Percentiles rank a stretch among this genome's conserved stretches.
Conservation (phyloP, 92 coral and sea anemone species). For the Porites rus region DNA sequence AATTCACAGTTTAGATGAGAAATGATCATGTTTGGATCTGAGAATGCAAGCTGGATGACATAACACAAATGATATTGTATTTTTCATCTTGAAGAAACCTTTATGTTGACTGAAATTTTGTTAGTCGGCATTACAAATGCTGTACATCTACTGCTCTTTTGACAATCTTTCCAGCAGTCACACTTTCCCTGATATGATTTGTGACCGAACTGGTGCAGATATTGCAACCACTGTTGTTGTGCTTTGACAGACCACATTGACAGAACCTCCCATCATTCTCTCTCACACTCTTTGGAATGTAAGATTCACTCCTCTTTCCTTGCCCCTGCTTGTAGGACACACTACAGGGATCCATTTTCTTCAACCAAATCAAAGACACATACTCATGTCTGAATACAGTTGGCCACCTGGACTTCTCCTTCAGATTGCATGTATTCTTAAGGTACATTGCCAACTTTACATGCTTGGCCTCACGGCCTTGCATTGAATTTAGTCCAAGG, state of each 20-base stretch:
- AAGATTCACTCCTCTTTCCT: slow-evolving; percentile 17
- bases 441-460: slow-evolving; percentile 48
- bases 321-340: slow-evolving; percentile 1
- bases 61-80: slow-evolving; percentile 6
- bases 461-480: slow-evolving; percentile 58
- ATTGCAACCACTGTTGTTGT: slow-evolving; percentile 27
- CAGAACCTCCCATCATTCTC: slow-evolving; percentile 35
- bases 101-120: slow-evolving; percentile 2
- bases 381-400: slow-evolving; percentile 18
- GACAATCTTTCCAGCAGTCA: slow-evolving; percentile 38
- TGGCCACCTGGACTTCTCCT: slow-evolving; percentile 40
- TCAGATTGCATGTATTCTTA: slow-evolving; percentile 60
- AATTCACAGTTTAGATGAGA: slow-evolving; percentile 13
- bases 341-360: slow-evolving; percentile 34
- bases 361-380: slow-evolving; percentile 27
- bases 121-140: not conserved
- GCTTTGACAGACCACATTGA: slow-evolving; percentile 27
- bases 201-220: slow-evolving; percentile 35
- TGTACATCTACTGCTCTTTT: slow-evolving; percentile 5
- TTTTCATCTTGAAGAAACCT: not conserved
- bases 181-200: slow-evolving; percentile 23
- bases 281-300: slow-evolving; percentile 42
- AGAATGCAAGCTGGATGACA: slow-evolving; percentile 7
- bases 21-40: slow-evolving; percentile 5
- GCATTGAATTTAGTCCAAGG: slow-evolving; percentile 40